Evolutionary conservation across 2,113 vertebrate species (phyloP), one percentile per base, ranked within the genome.

Genomic region (Callipepla californica): DNA sequence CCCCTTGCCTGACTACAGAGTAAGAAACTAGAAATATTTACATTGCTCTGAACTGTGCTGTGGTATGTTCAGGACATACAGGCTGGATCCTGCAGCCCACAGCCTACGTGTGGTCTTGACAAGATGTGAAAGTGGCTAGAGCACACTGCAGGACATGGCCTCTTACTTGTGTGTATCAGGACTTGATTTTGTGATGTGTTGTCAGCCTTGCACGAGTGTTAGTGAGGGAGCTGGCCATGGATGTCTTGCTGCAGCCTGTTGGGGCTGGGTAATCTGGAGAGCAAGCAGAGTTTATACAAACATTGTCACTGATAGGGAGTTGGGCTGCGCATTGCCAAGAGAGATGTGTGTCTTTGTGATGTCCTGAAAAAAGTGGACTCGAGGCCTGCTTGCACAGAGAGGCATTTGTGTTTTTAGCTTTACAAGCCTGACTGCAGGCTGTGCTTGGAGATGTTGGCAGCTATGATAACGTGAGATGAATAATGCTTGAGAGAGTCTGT

Each of bases 381-480:
- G 0, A 62, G 84, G 50, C 82, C 63, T 70, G 59, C 74, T 47
- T 76, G 68, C 78, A 73, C n/a, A 59, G 62, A 91, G 36, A 65
- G 26, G 40, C 76, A 57, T 94, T 96, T 93, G 82, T 13, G 36
- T 34, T 94, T 91, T 93, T 38, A 80, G 72, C 76, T 80, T 50
- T 91, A 83, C 61, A 74, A 76, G 85, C 72, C 55, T 77, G 30
- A 80, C 85, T 63, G 85, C 92, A 93, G 76, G 65, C 92, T 87
- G 50, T 74, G 59, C 83, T 89, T 81, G 48, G 74, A 93, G 80
- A 95, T 83, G 82, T 90, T 96, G 96, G 82, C 95, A 96, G 85
- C 68, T 96, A 67, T 88, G 61, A 93, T 88, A 96, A 92, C 85
- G 63, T 57, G 90, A 92, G 76, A 80, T 91, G 85, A 93, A 88